Evolutionary conservation across 2,888 invertebrate species (phyloP), one percentile per base, ranked within the genome.

Genomic region (Limenitis camilla): DNA sequence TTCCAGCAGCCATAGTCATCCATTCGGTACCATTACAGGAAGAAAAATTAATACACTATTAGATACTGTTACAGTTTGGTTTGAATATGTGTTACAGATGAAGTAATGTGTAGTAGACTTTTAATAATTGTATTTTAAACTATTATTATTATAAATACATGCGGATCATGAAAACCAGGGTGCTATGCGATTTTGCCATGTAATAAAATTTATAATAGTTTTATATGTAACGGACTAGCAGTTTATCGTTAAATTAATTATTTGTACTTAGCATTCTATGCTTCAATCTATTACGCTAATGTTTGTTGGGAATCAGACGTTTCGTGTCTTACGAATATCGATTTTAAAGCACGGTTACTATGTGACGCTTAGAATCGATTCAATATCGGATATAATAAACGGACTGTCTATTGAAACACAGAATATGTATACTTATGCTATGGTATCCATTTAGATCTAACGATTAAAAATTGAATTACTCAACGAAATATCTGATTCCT

Each of bases 61-160:
- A 84, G 78, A 83, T 83, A 85, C 70, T 81, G 78, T 83, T 87
- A 85, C 75, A 84, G 82, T 82, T 85, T 84, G 81, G 85, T 85
- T 87, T 86, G 86, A 86, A 83, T 87, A 87, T 78, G 86, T 83
- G 79, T 79, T 85, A 86, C 81, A 81, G 80, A 70, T 83, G 85
- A 82, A 84, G 76, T 84, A 80, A 85, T 78, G 84, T 83, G 83
- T 82, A 86, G 78, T 64, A 66, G 66, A 68, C 72, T 67, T 81
- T 73, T 77, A 70, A 78, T 78, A 78, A 76, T 78, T 76, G 76
- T 80, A 81, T 78, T 78, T 62, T 67, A 67, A 66, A 82, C 78
- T 83, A 82, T 81, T 81, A 74, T 75, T 81, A 81, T 78, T 81
- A 82, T 77, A 80, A 74, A 80, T 82, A 85, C 72, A 79, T 79